These are phyloP conservation scores for Telenomus remus DNA, from an alignment of 1,140 invertebrate species.

Conservation along the genomic window DNA sequence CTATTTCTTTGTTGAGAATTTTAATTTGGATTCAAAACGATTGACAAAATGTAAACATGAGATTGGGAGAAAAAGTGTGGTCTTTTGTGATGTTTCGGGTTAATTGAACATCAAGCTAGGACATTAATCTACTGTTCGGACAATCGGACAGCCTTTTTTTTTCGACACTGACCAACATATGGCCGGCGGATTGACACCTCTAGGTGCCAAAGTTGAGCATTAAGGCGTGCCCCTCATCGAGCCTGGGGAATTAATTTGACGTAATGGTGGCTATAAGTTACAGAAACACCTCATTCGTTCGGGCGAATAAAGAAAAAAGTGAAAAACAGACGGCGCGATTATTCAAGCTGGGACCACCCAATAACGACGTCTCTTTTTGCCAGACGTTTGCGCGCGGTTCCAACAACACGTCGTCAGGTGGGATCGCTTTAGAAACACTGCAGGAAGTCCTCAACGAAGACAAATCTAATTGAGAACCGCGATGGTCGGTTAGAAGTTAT, in stretches of 20 bases:
- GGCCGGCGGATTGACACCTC: constrained; percentile 46
- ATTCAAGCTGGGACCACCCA: constrained; percentile 65
- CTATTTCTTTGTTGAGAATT: no score
- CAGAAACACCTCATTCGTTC: constrained; percentile 50
- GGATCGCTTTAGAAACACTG: constrained; percentile 65
- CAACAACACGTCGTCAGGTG: constrained; percentile 71
- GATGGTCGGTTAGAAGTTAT: constrained; percentile 66
- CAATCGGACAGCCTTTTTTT: constrained; percentile 29
- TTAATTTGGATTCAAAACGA: no score
- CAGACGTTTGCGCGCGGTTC: constrained; percentile 65
- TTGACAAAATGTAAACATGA: constrained; percentile 10
- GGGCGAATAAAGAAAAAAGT: constrained; percentile 40
- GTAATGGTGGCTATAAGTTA: constrained; percentile 46
- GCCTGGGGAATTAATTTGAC: constrained; percentile 45
- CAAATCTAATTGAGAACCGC: constrained; percentile 67
- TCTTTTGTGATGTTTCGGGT: constrained; percentile 9
- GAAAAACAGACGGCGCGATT: constrained; percentile 42
- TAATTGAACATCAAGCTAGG: constrained; percentile 25
- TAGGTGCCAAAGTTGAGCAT: constrained; percentile 27
- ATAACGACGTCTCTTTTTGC: constrained; percentile 67
- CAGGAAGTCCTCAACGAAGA: constrained; percentile 75
- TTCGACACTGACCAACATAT: constrained; percentile 29
- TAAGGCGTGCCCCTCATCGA: constrained; percentile 39
- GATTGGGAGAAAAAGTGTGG: no score
- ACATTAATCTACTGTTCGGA: constrained; percentile 15